Conservation (phyloP, 64 coral and sea anemone genomes). For the Actinia tenebrosa region DNA sequence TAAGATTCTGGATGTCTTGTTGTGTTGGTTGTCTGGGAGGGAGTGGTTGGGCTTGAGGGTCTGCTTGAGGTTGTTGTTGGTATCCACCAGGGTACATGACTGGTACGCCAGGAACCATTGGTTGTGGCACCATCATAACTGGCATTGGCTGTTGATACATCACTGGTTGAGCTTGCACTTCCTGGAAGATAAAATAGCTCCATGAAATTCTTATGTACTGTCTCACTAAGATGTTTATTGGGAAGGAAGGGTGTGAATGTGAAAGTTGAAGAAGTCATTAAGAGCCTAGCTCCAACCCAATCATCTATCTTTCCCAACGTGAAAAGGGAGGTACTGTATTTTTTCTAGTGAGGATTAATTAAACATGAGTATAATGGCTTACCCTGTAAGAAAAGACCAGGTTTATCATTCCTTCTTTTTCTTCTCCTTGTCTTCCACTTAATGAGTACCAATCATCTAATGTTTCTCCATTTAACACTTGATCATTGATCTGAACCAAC, state of each 20-base stretch:
- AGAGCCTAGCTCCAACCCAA: no score
- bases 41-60: background rate
- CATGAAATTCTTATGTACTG: no score
- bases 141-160: slow-evolving; percentile 49
- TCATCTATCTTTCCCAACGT: no score
- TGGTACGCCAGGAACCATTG: slow-evolving; percentile 57
- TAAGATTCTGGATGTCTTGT: slow-evolving; percentile 80
- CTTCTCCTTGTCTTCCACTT: slow-evolving; percentile 86
- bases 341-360: no score
- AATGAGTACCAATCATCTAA: slow-evolving; percentile 88
- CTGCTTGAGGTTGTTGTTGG: slow-evolving; percentile 50
- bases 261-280: no score
- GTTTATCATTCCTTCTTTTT: slow-evolving; percentile 98
- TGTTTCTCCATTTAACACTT: slow-evolving; percentile 72
- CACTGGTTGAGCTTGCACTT: slow-evolving; percentile 26
- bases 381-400: slow-evolving; percentile 77
- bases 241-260: no score
- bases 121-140: slow-evolving; percentile 80
- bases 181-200: background rate
- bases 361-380: background rate
- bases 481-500: slow-evolving; percentile 66
- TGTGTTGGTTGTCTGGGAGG: slow-evolving; percentile 37
- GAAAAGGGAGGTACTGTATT: no score
- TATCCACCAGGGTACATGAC: slow-evolving; percentile 81
- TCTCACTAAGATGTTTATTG: no score